phyloP scores from a whole-genome alignment of 2,888 invertebrate species.

The Julus scanicus region DNA sequence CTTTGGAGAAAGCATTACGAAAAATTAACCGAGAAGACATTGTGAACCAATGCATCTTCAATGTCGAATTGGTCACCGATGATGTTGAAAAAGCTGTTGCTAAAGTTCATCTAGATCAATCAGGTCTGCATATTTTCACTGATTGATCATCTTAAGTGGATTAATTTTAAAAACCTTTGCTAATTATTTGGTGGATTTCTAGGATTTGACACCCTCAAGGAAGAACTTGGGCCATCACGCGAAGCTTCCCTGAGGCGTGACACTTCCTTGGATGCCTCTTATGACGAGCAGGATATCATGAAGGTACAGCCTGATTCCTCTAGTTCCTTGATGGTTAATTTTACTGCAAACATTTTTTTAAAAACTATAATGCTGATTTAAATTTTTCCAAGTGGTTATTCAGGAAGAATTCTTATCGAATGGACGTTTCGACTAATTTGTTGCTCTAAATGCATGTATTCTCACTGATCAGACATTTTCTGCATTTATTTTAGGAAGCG shows the following conservation, averaged over 20 bases:
- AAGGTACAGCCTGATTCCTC: slow-evolving; percentile 70
- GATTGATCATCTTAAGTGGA: background rate
- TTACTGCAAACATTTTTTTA: background rate
- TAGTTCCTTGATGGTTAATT: background rate
- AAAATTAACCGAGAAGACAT: slow-evolving; percentile 92
- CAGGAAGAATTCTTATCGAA: background rate
- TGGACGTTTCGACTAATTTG: too few relatives aligned
- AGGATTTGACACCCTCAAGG: slow-evolving; percentile 77
- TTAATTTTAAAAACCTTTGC: background rate
- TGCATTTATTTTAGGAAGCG: slow-evolving; percentile 63
- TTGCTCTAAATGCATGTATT: too few relatives aligned
- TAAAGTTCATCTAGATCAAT: slow-evolving; percentile 69
- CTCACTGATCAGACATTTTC: background rate
- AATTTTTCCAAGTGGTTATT: background rate
- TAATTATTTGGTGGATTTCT: slow-evolving; percentile 52
- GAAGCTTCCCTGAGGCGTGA: slow-evolving; percentile 78
- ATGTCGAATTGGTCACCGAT: slow-evolving; percentile 81
- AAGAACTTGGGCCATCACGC: slow-evolving; percentile 73
- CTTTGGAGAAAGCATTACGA: slow-evolving; percentile 84
- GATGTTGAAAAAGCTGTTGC: slow-evolving; percentile 77
- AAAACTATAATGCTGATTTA: background rate
- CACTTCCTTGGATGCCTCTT: slow-evolving; percentile 70
- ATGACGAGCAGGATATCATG: slow-evolving; percentile 75
- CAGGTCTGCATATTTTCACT: slow-evolving; percentile 62
- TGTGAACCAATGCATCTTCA: slow-evolving; percentile 83